Conservation (phyloP, 2,113 vertebrate genomes). For the Zootoca vivipara region DNA sequence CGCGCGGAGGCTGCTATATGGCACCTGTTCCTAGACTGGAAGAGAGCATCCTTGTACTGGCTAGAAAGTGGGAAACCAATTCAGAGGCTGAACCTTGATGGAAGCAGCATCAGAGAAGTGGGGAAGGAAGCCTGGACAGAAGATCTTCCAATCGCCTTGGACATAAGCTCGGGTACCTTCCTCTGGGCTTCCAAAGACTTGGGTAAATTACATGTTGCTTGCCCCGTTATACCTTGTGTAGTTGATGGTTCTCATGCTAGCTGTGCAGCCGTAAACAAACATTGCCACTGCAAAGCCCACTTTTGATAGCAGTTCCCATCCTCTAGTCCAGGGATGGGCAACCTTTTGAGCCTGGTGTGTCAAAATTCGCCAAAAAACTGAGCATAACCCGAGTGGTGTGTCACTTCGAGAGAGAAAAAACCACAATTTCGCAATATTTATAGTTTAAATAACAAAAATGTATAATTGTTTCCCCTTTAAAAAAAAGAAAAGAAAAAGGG, state of each 20-base stretch:
- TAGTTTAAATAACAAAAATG: no score
- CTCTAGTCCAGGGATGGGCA: no score
- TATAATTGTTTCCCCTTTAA: no score
- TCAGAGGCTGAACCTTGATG: slow-evolving; percentile 77
- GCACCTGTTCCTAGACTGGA: slow-evolving; percentile 84
- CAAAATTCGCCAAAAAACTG: no score
- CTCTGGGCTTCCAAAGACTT: slow-evolving; percentile 79
- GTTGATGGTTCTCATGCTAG: background rate
- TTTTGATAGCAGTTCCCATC: no score
- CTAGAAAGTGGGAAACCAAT: slow-evolving; percentile 74
- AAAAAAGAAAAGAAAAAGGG: no score
- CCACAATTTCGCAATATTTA: no score
- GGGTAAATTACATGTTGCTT: slow-evolving; percentile 62
- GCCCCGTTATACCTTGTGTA: background rate
- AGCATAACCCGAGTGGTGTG: no score
- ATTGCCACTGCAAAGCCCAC: background rate
- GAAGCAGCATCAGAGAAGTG: slow-evolving; percentile 66
- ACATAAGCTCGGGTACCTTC: slow-evolving; percentile 78
- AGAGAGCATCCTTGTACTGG: slow-evolving; percentile 78
- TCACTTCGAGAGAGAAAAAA: no score
- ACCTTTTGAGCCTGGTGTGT: no score
- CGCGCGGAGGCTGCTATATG: slow-evolving; percentile 68
- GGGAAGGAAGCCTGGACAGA: slow-evolving; percentile 72
- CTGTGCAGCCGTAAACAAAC: background rate
- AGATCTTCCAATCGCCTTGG: slow-evolving; percentile 69